Percentiles rank a stretch among this genome's conserved stretches.
Conservation (phyloP, 1,140 invertebrate species). For the Bombus fervidus region DNA sequence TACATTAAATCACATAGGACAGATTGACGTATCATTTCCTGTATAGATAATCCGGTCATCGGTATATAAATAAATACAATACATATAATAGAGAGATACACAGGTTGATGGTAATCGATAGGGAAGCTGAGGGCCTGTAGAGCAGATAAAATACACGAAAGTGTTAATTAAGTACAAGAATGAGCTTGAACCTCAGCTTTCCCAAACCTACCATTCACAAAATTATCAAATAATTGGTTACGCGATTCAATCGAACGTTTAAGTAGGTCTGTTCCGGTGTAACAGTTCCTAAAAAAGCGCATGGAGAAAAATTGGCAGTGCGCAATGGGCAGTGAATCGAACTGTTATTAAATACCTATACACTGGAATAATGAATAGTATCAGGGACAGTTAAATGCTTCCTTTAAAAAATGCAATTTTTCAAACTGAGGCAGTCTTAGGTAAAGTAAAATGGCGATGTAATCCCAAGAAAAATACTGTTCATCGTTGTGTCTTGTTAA, state of each 20-base stretch:
- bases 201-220: conserved; percentile 39
- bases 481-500: conserved; percentile 50
- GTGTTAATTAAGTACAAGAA: conserved; percentile 71
- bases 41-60: conserved; percentile 57
- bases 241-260: conserved; percentile 22
- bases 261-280: conserved; percentile 35
- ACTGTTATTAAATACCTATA: conserved; percentile 40
- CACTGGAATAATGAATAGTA: conserved; percentile 16
- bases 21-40: conserved; percentile 62
- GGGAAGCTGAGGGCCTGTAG: conserved; percentile 54
- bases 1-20: conserved; percentile 54
- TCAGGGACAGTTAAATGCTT: conserved; percentile 25
- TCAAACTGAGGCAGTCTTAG: conserved; percentile 58
- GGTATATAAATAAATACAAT: conserved; percentile 76
- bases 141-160: conserved; percentile 54
- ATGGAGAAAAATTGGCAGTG: conserved; percentile 65
- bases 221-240: conserved; percentile 37
- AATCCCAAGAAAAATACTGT: conserved; percentile 58
- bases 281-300: conserved; percentile 49
- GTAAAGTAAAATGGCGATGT: conserved; percentile 47
- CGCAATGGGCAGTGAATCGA: conserved; percentile 54
- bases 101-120: conserved; percentile 35
- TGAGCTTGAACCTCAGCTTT: conserved; percentile 64
- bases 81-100: conserved; percentile 64
- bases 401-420: conserved; percentile 47